Base-by-base conservation (phyloP, 2,113 vertebrate genomes). In the Porphyrio hochstetteri region DNA sequence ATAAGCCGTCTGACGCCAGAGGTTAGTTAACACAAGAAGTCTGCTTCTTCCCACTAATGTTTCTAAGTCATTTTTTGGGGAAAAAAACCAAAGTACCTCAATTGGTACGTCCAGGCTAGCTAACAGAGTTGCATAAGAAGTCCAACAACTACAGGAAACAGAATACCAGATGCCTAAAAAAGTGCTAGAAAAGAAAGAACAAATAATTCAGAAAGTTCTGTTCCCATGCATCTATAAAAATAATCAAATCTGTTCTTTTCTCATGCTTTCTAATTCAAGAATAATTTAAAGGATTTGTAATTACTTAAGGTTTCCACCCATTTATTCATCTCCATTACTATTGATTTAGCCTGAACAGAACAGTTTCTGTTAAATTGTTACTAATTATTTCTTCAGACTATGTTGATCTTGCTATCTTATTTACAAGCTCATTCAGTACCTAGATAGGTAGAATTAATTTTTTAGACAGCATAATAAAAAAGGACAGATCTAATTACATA, bases 221-320 rank as follows among this genome's bases (percentile, higher is more conserved):
- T 78, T 91, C 16, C 79, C 86, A 69, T 86, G 18, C 42, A 72
- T 90, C 57, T 92, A 38, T 59, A 92, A 92, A 82, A 93, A 71
- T 86, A 93, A 97, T 93, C 63, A 85, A 74, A 96, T 92, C 55
- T 94, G 53, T 80, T 82, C 15, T 82, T 92, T 95, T 85, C 46
- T 92, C 36, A 42, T 90, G 61, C 28, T 93, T 92, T 86, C 74
- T 92, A 95, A 94, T 94, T 95, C 74, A 95, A 90, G 67, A 91
- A 96, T 94, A 92, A 95, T 94, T 95, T 96, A 95, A 96, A 90
- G 71, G 79, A 90, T 94, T 88, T 97, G 83, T 92, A 92, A 97
- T 97, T 94, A 94, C 56, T 88, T 88, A 92, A 90, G 68, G 70
- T 96, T 95, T 91, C 74, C 40, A 82, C 77, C 48, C 70, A 91